Evolutionary conservation across 2,113 vertebrate species (phyloP).

Genomic region (Dasyprocta punctata): DNA sequence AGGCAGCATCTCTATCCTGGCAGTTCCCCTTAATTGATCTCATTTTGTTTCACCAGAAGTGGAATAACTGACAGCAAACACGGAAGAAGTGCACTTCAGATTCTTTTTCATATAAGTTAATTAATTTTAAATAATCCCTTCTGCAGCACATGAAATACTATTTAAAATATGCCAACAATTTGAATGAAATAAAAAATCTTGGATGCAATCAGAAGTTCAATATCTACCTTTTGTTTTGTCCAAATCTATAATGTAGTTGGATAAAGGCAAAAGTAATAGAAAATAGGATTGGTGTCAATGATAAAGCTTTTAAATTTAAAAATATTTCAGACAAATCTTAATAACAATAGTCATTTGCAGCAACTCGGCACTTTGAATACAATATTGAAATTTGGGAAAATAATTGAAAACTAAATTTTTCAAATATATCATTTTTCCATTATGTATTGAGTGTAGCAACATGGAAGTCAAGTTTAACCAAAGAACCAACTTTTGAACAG

Average conservation of each 20-base stretch:
- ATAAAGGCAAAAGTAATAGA: neutral
- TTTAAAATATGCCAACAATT: neutral
- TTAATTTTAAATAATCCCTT: slow-evolving; percentile 37
- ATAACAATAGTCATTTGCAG: neutral
- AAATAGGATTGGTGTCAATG: neutral
- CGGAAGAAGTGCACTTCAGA: neutral
- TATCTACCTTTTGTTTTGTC: neutral
- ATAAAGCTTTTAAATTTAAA: neutral
- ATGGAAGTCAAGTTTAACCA: neutral
- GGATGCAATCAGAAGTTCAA: neutral
- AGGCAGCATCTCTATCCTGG: neutral
- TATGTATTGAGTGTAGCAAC: neutral
- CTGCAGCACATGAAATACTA: slow-evolving; percentile 19
- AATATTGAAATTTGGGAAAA: neutral
- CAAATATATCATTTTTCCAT: neutral
- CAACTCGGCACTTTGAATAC: neutral
- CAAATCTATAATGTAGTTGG: neutral
- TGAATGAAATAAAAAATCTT: neutral
- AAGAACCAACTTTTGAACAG: slow-evolving; percentile 23
- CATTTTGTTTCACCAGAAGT: neutral
- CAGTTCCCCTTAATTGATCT: slow-evolving; percentile 8
- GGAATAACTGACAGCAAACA: slow-evolving; percentile 42
- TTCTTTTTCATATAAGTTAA: slow-evolving; percentile 22
- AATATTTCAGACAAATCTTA: neutral
- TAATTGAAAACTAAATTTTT: neutral